These are phyloP conservation scores for Gobius niger DNA, from an alignment of 2,113 vertebrate genomes.

Conservation along the genomic window DNA sequence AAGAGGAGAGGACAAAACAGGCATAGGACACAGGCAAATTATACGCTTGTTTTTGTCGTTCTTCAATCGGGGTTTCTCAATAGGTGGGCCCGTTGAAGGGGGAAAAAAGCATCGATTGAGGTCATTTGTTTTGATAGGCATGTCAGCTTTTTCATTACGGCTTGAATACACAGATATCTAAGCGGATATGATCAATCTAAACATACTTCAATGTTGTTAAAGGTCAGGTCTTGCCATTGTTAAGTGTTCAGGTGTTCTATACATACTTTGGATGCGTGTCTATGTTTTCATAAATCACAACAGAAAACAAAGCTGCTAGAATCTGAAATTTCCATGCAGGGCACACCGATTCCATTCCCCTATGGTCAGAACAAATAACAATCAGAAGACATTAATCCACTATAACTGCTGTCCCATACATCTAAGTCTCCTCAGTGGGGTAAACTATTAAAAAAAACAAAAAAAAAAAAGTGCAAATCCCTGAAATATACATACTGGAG, in stretches of 20 bases:
- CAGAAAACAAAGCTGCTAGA: background rate
- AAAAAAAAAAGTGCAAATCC: conserved; percentile 19
- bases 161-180: no score
- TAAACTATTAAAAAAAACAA: background rate
- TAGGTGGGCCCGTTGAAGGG: no score
- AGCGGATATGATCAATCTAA: no score
- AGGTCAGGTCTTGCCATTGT: no score
- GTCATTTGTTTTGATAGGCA: no score
- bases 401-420: conserved; percentile 29
- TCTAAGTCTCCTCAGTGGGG: conserved; percentile 29
- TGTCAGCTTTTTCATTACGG: no score
- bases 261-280: no score
- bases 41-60: background rate
- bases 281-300: no score
- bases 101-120: no score
- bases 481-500: background rate
- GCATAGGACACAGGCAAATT: background rate
- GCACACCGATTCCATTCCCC: background rate
- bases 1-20: background rate
- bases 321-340: background rate
- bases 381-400: conserved; percentile 47
- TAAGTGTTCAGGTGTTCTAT: no score
- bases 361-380: conserved; percentile 38
- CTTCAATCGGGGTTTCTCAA: no score
- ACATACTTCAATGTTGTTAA: no score